phyloP scores from a whole-genome alignment of 2,113 vertebrate species.

The Tragelaphus scriptus region DNA sequence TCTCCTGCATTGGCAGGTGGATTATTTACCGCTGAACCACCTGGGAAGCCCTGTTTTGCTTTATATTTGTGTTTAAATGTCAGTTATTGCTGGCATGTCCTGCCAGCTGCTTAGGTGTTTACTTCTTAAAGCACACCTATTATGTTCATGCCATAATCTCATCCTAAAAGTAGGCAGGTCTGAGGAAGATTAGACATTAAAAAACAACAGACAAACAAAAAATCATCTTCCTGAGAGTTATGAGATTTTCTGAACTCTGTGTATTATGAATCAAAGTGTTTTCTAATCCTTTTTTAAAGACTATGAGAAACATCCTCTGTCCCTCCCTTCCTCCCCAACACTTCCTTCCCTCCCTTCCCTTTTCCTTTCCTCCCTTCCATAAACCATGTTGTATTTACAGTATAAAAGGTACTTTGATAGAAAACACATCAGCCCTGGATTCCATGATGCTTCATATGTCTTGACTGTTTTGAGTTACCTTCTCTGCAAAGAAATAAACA shows the following conservation, averaged over 20 bases:
- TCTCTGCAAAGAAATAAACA: conserved; percentile 14
- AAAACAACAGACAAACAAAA: not conserved
- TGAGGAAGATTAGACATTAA: not conserved
- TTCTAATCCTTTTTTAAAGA: not conserved
- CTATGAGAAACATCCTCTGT: not conserved
- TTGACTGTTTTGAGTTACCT: not conserved
- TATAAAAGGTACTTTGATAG: not conserved
- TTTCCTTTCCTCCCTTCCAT: no score
- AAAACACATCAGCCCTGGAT: not conserved
- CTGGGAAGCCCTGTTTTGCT: not conserved
- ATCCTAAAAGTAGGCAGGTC: not conserved
- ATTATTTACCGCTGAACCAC: not conserved
- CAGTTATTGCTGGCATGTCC: not conserved
- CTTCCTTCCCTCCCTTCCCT: not conserved
- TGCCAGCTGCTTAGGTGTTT: not conserved
- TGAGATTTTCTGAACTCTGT: not conserved
- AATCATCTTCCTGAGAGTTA: not conserved
- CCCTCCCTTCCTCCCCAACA: rapidly evolving
- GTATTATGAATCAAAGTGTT: not conserved
- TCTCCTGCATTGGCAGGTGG: not conserved
- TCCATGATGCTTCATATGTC: not conserved
- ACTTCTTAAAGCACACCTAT: not conserved
- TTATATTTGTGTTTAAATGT: conserved; percentile 1
- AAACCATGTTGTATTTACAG: not conserved
- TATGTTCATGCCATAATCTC: not conserved